Base-by-base conservation (phyloP, 2,113 vertebrate genomes). In the Poeciliopsis occidentalis region DNA sequence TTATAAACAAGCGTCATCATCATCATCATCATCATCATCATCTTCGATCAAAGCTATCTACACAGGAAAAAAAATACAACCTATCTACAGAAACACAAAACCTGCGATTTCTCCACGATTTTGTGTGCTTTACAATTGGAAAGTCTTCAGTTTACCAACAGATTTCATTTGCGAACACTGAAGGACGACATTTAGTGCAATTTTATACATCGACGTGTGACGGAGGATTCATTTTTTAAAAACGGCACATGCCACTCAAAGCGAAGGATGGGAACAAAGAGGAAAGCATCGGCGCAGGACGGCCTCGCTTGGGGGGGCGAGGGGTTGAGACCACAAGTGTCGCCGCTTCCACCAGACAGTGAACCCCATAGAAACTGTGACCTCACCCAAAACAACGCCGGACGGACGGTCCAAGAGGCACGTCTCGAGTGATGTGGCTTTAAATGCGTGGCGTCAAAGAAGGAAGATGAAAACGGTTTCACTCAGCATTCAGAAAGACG, bases 101-200 rank as follows among this genome's bases (percentile, higher is more conserved):
- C 84, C 77, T 78, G 79, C 71, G 62, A 89, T 86, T 81, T 84
- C 71, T 19, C 77, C 30, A 19, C 67, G 73, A 81, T 87, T 90
- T 66, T 80, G 81, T 89, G 93, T 92, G 85, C 87, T 92, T 92
- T 88, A 89, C 84, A 78, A 88, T 87, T 83, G 54, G 78, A 80
- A 84, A 80, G 72, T 76, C 82, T 90, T 91, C 88, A 89, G 88
- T 85, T 89, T 78, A 91, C 89, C 80, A 85, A 90, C 81, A 84
- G 79, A 78, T 86, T 84, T 72, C 29, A 37, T 74, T 61, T 34
- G 34, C 79, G 80, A 93, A 94, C 91, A 93, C 92, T 87, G 73
- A 87, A 82, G 81, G 79, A 91, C 88, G 88, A 85, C 64, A 63
- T 87, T 94, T 94, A 95, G 95, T 95, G 95, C 95, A 94, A 94